A percentile compares a stretch with the other conserved stretches of the same genome.
Evolutionary conservation across 1,140 invertebrate species (phyloP).

Genomic region (Forficula auricularia): DNA sequence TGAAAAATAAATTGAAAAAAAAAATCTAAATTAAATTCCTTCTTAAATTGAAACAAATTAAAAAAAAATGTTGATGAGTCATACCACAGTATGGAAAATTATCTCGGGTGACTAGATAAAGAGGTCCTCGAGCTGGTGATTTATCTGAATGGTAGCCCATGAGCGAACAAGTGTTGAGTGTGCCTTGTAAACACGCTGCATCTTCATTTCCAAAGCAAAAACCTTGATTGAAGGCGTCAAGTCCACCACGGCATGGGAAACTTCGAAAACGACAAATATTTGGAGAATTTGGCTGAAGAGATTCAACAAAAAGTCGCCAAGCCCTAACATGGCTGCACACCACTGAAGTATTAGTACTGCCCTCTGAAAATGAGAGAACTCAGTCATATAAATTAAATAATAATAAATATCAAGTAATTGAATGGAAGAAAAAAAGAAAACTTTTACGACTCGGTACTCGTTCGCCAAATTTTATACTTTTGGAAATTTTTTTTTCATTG

Average conservation of each 20-base stretch:
- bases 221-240: constrained; percentile 23
- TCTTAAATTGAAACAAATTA: too few relatives aligned
- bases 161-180: constrained; percentile 14
- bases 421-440: too few relatives aligned
- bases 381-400: too few relatives aligned
- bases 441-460: too few relatives aligned
- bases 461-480: too few relatives aligned
- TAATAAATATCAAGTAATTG: too few relatives aligned
- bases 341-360: constrained; percentile 23
- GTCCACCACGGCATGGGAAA: constrained; percentile 28
- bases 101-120: constrained; percentile 28
- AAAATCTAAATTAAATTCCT: too few relatives aligned
- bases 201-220: constrained; percentile 23
- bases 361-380: constrained; percentile 17
- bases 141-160: constrained; percentile 19
- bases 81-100: constrained; percentile 31
- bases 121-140: constrained; percentile 20
- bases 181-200: too few relatives aligned
- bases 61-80: too few relatives aligned
- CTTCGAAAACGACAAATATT: constrained; percentile 27
- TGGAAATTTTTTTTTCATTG: too few relatives aligned
- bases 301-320: constrained; percentile 23
- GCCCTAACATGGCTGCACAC: constrained; percentile 28
- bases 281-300: constrained; percentile 16
- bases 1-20: too few relatives aligned